Percentiles rank a stretch among this genome's conserved stretches.
Conservation (phyloP, 2,113 vertebrate genomes). For the Beaufortia kweichowensis region DNA sequence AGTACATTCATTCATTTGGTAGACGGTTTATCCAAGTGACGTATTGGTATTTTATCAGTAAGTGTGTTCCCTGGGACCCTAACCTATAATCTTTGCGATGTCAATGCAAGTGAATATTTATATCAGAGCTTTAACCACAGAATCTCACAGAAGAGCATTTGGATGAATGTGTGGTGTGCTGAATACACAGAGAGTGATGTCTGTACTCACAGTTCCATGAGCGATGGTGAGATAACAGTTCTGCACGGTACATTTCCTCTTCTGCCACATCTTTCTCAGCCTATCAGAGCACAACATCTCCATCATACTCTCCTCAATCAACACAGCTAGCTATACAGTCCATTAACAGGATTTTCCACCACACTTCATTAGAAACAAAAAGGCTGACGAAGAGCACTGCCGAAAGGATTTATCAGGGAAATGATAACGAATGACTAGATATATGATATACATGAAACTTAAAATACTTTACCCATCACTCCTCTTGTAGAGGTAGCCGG, state of each 20-base stretch:
- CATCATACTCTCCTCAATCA: neutral
- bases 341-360: neutral
- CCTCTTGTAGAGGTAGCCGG: constrained; percentile 72
- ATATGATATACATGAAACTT: no score
- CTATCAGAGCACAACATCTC: constrained; percentile 52
- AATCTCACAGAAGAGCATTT: neutral
- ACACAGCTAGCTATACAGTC: neutral
- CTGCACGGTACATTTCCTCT: constrained; percentile 72
- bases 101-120: no score
- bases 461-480: constrained; percentile 75
- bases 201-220: constrained; percentile 69
- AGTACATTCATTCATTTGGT: no score
- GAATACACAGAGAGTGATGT: neutral
- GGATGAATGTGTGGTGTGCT: no score
- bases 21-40: no score
- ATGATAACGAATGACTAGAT: constrained; percentile 7
- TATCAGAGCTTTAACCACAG: neutral
- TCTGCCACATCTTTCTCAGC: constrained; percentile 77
- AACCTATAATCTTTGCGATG: no score
- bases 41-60: no score
- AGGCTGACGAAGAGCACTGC: constrained; percentile 11
- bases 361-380: constrained; percentile 18
- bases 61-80: no score
- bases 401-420: constrained; percentile 20
- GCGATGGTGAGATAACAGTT: constrained; percentile 77